These are phyloP conservation scores for Miniopterus natalensis DNA, from an alignment of 2,113 vertebrate genomes.

Conservation along the genomic window DNA sequence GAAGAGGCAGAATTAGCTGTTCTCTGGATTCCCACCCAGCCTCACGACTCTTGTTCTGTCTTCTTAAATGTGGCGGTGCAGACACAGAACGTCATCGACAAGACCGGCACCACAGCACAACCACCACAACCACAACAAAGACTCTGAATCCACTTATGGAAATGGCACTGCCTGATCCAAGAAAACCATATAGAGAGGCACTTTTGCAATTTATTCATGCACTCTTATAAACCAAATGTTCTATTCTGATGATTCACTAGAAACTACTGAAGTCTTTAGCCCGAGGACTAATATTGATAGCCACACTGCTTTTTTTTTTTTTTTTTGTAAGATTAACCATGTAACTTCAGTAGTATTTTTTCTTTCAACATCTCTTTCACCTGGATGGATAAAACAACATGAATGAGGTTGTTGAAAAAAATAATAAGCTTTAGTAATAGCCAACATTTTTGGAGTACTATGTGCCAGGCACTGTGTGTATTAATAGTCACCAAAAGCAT, in stretches of 20 bases:
- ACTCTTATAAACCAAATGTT: not conserved
- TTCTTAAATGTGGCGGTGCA: not conserved
- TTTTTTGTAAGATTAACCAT: not conserved
- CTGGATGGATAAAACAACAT: not conserved
- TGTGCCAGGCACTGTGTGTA: too few species aligned
- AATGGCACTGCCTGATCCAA: rapidly evolving
- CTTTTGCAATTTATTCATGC: not conserved
- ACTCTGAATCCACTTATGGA: not conserved
- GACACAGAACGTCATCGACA: not conserved
- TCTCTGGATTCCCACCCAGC: not conserved
- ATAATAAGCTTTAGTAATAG: not conserved
- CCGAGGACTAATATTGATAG: not conserved
- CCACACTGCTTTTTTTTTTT: not conserved
- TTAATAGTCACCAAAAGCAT: not conserved
- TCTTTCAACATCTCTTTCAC: not conserved
- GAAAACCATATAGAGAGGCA: not conserved
- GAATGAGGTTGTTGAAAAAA: constrained; percentile 32
- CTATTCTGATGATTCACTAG: constrained; percentile 15
- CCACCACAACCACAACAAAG: not conserved
- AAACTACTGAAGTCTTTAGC: not conserved
- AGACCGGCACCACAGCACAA: not conserved
- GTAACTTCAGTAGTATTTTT: not conserved
- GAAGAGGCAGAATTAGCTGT: not conserved
- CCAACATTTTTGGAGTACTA: not conserved
- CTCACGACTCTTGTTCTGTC: not conserved